Evolutionary conservation across 2,797 vertebrate species (phyloP), one percentile per base, ranked within the genome.

Genomic region (Acanthurus tractus): DNA sequence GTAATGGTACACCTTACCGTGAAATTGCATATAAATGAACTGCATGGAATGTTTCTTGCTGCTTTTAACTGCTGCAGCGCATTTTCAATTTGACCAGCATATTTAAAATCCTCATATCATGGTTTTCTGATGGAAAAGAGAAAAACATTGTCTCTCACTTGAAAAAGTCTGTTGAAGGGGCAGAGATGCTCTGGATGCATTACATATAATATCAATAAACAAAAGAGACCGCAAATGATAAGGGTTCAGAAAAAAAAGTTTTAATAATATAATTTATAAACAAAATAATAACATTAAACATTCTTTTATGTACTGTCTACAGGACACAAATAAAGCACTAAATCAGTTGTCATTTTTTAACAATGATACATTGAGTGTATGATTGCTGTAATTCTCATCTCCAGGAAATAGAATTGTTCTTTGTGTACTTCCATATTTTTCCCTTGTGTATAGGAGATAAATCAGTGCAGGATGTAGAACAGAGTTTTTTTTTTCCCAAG

Each of bases 381-480:
- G 14, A 49, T 40, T 58, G 36, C 17, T 10, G 1, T 49, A 20
- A 45, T 77, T 77, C 56, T 18, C 7, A 55, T 4, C 34, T 59
- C 18, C 23, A 57, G 25, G 14, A 71, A 70, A 71, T 34, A 17
- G 3, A 64, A 54, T 25, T 46, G 25, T 18, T 23, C 34, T 76
- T 15, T 48, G 2, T 54, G 13, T 38, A n/a, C 9, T 29, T 29
- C 25, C 25, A 29, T 29, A 61, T 74, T 14, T 76, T 53, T 5
- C 49, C 46, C 40, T 52, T 0, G 1, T 81, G 50, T 53, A 68
- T 38, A 48, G n/a, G 22, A 45, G n/a, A 25, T 63, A n/a, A 14
- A 65, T 66, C 50, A 63, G 38, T 76, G 44, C 44, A 77, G 56
- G 49, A 44, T 67, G 40, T 80, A 50, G 70, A 78, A 45, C 46